These are phyloP conservation scores for Haliaeetus albicilla DNA, from an alignment of 2,797 vertebrate species.

Conservation along the genomic window DNA sequence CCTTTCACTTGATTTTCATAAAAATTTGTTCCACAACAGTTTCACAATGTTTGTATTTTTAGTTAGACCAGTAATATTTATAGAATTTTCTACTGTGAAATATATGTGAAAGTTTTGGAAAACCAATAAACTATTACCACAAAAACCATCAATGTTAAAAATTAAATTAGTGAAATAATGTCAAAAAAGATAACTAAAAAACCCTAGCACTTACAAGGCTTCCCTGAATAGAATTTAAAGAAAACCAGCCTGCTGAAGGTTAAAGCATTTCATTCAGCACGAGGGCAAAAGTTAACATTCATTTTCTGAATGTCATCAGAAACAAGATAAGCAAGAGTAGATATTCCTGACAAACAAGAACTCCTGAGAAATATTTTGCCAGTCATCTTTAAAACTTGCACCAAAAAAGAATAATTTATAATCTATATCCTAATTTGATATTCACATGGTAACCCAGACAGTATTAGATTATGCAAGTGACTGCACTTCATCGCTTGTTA, in stretches of 20 bases:
- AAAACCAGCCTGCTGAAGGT: background rate
- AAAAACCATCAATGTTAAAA: background rate
- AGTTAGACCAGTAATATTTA: background rate
- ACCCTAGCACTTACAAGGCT: background rate
- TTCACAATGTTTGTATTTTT: background rate
- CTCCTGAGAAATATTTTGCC: background rate
- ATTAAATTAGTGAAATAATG: background rate
- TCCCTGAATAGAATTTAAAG: background rate
- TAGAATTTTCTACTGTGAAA: background rate
- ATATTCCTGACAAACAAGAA: background rate
- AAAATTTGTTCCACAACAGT: background rate
- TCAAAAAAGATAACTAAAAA: background rate
- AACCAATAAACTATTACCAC: background rate
- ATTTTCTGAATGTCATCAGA: background rate
- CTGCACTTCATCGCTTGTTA: background rate
- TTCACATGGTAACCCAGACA: background rate
- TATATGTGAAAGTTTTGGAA: background rate
- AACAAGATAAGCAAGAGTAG: background rate
- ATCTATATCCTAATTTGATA: background rate
- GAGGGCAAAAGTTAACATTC: background rate
- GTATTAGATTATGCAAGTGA: background rate
- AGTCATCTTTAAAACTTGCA: background rate
- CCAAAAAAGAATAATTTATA: background rate
- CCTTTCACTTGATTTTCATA: background rate
- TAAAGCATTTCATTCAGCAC: background rate